A percentile compares a stretch with the other conserved stretches of the same genome.
Evolutionary conservation across 2,888 invertebrate species (phyloP).

Genomic region (Pyrrhosoma nymphula): DNA sequence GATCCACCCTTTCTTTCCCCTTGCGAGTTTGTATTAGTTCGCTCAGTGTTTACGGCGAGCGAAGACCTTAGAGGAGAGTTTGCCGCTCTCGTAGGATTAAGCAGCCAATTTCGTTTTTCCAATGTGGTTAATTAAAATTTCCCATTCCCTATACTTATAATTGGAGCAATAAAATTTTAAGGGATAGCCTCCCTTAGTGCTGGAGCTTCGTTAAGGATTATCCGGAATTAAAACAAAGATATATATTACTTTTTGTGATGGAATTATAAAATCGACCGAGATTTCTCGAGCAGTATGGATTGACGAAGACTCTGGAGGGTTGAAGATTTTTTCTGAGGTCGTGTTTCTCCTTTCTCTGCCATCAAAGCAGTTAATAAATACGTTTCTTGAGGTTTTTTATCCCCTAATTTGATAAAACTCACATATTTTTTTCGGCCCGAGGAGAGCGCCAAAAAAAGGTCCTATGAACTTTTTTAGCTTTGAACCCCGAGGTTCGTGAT

Average conservation of each 20-base stretch:
- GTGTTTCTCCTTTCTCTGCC: not conserved
- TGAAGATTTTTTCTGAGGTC: not conserved
- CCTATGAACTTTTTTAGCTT: slow-evolving; percentile 39
- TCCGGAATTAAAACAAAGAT: not conserved
- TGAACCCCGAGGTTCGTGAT: not conserved
- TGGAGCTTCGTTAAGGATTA: slow-evolving; percentile 36
- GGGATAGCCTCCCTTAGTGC: not conserved
- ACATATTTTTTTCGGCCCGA: slow-evolving; percentile 3
- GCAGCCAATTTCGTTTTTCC: slow-evolving; percentile 43
- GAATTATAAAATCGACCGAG: slow-evolving; percentile 47
- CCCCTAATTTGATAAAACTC: slow-evolving; percentile 34
- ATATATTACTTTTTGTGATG: slow-evolving; percentile 37
- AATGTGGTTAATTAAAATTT: slow-evolving; percentile 47
- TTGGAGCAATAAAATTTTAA: slow-evolving; percentile 15
- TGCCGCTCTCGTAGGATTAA: not conserved
- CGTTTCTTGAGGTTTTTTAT: slow-evolving; percentile 44
- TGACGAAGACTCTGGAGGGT: not conserved
- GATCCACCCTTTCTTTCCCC: not conserved
- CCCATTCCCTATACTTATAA: not conserved
- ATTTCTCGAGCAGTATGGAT: not conserved
- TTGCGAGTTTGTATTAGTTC: not conserved
- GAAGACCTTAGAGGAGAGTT: not conserved
- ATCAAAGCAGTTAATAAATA: slow-evolving; percentile 63
- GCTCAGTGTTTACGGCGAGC: not conserved
- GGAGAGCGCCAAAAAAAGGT: not conserved